These are phyloP conservation scores for Ostrea denselamellosa DNA, from an alignment of 1,140 invertebrate species.

Conservation along the genomic window DNA sequence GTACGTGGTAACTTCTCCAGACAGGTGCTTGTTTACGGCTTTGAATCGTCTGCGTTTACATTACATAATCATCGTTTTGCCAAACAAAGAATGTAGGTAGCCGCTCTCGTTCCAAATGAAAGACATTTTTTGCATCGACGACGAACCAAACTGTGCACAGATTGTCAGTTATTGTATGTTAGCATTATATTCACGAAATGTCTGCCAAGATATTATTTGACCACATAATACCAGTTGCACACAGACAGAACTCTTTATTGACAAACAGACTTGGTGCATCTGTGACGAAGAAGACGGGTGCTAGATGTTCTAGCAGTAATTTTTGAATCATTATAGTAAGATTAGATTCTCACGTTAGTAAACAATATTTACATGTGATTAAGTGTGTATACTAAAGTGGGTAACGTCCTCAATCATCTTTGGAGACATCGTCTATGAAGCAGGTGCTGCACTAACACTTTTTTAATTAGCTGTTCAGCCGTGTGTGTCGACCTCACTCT, in stretches of 20 bases:
- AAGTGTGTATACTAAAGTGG: too few species aligned
- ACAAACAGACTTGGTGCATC: too few species aligned
- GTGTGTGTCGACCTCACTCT: too few species aligned
- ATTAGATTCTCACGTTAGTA: too few species aligned
- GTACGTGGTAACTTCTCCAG: background rate
- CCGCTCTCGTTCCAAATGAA: background rate
- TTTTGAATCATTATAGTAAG: too few species aligned
- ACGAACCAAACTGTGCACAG: background rate
- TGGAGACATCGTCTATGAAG: too few species aligned
- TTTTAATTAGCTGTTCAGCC: too few species aligned
- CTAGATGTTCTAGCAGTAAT: too few species aligned
- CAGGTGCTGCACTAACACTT: too few species aligned
- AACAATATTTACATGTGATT: too few species aligned
- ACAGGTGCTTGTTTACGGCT: background rate
- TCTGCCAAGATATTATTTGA: background rate
- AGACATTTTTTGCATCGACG: background rate
- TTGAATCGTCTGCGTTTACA: slow-evolving; percentile 8
- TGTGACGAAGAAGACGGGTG: too few species aligned
- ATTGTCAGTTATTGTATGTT: background rate
- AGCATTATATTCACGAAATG: slow-evolving; percentile 16
- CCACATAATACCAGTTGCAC: background rate
- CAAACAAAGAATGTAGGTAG: slow-evolving; percentile 8
- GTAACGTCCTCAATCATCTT: too few species aligned
- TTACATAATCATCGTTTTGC: slow-evolving; percentile 17
- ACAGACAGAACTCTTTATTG: background rate